Base-by-base conservation (phyloP, 2,113 vertebrate genomes). In the Callaeas wilsoni region DNA sequence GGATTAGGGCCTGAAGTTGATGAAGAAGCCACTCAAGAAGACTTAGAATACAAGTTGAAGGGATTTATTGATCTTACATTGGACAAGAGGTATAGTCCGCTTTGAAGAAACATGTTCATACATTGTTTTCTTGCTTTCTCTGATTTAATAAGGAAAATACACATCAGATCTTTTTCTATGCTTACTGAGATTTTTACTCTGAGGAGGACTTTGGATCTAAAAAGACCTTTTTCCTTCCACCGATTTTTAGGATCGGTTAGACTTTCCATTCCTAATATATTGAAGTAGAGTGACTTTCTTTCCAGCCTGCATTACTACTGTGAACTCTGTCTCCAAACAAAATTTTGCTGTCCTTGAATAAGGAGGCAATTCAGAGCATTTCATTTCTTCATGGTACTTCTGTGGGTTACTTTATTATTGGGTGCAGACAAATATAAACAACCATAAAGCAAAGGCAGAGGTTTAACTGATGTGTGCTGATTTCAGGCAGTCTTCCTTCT, bases 11-110 rank as follows among this genome's bases (percentile, higher is more conserved):
- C 98, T 49, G 99, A 99, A 94, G 96, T 98, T 86, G 98, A 98
- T 87, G 99, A 99, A 94, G 99, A 99, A 94, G 94, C 98, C 42
- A 98, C 98, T 95, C 99, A 99, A 96, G 99, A 99, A 97, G 99
- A 99, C 82, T 98, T 99, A 62, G 99, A 99, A 94, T 99, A 98
- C 96, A 99, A 99, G 92, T 89, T 99, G 96, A 99, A 99, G 95
- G 99, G 98, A 50, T 98, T 99, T 91, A 99, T 99, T 86, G 99
- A 99, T 96, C 98, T 99, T 96, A 99, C 99, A 0, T 97, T 99
- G 97, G 99, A 99, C 80, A 99, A 99, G 96, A 99, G 99, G 99
- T 99, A 97, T 39, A 92, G 69, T 75, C 41, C 46, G 16, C 12
- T 94, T 86, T 70, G 50, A 90, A 80, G 46, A 57, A 93, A 49